Conservation (phyloP, 1,140 invertebrate genomes). For the Trichogramma pretiosum region DNA sequence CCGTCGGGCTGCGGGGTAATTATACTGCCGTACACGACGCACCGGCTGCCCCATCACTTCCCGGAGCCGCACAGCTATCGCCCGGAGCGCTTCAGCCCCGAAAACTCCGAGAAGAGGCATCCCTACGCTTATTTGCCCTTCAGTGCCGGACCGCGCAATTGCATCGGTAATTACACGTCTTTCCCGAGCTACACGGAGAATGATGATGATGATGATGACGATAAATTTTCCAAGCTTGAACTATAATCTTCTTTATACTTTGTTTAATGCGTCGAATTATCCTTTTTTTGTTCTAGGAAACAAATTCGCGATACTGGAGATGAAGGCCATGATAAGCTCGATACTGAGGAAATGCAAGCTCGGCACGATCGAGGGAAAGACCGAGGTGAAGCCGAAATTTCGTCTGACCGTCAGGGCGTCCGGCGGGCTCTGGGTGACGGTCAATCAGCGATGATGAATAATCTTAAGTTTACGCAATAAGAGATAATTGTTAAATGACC, state of each 20-base stretch:
- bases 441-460: slow-evolving; percentile 23
- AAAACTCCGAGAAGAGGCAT: slow-evolving; percentile 47
- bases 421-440: slow-evolving; percentile 48
- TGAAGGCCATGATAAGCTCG: slow-evolving; percentile 58
- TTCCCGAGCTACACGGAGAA: background rate
- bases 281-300: slow-evolving; percentile 42
- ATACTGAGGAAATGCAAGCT: slow-evolving; percentile 53
- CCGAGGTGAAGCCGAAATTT: slow-evolving; percentile 43
- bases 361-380: slow-evolving; percentile 42
- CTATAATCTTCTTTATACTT: background rate
- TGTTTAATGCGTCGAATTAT: slow-evolving; percentile 2
- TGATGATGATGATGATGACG: background rate
- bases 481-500: too few relatives aligned
- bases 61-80: slow-evolving; percentile 63
- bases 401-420: slow-evolving; percentile 47
- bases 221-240: background rate
- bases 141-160: slow-evolving; percentile 60
- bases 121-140: slow-evolving; percentile 62
- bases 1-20: slow-evolving; percentile 41
- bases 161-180: slow-evolving; percentile 48
- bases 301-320: slow-evolving; percentile 64
- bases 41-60: slow-evolving; percentile 55
- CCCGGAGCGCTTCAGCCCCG: slow-evolving; percentile 60
- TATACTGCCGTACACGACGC: slow-evolving; percentile 52
- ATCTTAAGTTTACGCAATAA: too few relatives aligned